These are phyloP conservation scores for Pelecanoides urinatrix DNA, from an alignment of 2,113 vertebrate species.

Conservation along the genomic window DNA sequence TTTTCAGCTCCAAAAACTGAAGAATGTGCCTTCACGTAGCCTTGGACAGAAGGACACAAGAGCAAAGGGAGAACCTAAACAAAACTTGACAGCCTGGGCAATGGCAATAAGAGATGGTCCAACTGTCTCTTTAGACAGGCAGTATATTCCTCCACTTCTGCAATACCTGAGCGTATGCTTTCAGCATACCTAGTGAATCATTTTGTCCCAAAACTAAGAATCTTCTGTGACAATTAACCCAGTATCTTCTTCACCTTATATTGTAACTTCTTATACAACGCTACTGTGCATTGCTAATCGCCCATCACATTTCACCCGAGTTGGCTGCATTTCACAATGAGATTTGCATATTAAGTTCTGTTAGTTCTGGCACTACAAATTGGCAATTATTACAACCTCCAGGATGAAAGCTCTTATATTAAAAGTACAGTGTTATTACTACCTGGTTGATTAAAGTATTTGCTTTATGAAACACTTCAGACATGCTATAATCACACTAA, in stretches of 20 bases:
- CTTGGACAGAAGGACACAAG: neutral
- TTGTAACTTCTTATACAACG: rapidly evolving
- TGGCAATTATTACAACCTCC: neutral
- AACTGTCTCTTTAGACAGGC: neutral
- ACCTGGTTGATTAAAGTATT: neutral
- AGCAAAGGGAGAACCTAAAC: neutral
- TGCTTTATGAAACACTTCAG: neutral
- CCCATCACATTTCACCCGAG: neutral
- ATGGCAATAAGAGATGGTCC: neutral
- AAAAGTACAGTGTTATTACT: neutral
- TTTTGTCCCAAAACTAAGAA: neutral
- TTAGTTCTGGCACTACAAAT: neutral
- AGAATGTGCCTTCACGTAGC: neutral
- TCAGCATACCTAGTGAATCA: neutral
- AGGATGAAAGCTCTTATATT: neutral
- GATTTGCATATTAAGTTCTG: neutral
- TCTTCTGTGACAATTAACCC: neutral
- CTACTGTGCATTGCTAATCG: neutral
- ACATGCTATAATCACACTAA: neutral
- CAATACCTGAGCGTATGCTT: neutral
- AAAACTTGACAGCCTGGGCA: neutral
- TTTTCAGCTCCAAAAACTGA: neutral
- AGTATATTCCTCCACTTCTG: neutral
- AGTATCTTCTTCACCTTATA: neutral
- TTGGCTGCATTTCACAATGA: neutral